These are phyloP conservation scores for Notechis scutatus DNA, from an alignment of 2,113 vertebrate species.

Conservation along the genomic window DNA sequence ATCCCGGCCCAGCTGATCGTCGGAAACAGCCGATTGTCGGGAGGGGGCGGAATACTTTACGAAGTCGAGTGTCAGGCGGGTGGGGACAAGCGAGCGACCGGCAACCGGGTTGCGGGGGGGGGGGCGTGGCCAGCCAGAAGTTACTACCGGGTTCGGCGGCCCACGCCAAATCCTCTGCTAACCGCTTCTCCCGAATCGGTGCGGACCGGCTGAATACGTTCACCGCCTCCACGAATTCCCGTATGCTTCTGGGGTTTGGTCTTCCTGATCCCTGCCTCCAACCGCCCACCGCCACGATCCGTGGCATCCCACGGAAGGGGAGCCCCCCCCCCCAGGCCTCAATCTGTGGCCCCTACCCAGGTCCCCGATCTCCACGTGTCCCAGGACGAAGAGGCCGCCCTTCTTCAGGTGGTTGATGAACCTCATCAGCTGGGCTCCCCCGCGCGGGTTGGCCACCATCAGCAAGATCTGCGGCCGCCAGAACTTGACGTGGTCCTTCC, in stretches of 20 bases:
- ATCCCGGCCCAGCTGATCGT: no score
- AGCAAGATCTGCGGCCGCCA: conserved; percentile 94
- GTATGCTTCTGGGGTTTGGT: not conserved
- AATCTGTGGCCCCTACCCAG: conserved; percentile 75
- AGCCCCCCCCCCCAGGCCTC: not conserved
- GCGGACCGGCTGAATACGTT: no score
- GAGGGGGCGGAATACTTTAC: no score
- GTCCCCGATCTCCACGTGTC: conserved; percentile 89
- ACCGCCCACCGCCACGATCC: not conserved
- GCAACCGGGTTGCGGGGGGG: no score
- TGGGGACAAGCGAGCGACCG: no score
- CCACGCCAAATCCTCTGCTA: no score
- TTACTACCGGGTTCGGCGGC: no score
- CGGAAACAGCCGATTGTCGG: no score
- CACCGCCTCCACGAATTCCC: no score
- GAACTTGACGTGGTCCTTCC: conserved; percentile 98
- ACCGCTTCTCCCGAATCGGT: no score
- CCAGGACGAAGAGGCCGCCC: conserved; percentile 92
- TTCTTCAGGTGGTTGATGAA: conserved; percentile 97
- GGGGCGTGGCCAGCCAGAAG: no score
- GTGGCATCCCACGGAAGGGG: not conserved
- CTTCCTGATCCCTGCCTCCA: not conserved
- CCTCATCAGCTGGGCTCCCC: conserved; percentile 81
- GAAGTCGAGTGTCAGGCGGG: no score
- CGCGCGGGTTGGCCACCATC: conserved; percentile 90